Conservation (phyloP, 2,113 vertebrate genomes). For the Tamias sibiricus region DNA sequence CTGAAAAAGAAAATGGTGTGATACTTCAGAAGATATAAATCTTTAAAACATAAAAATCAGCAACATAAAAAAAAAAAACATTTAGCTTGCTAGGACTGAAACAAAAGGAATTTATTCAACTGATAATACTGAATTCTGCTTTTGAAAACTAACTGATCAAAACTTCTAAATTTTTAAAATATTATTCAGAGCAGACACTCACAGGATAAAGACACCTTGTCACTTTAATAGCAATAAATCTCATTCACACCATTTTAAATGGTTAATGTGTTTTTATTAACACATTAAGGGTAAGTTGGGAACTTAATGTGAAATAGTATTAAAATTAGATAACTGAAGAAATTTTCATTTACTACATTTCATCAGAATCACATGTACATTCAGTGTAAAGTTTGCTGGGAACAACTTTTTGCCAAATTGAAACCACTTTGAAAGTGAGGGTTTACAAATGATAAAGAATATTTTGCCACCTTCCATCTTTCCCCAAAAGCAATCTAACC, state of each 20-base stretch:
- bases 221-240: neutral
- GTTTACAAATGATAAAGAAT: slow-evolving; percentile 15
- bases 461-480: neutral
- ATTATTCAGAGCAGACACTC: neutral
- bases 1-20: neutral
- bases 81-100: neutral
- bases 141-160: slow-evolving; percentile 27
- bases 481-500: neutral
- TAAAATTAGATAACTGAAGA: slow-evolving; percentile 23
- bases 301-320: slow-evolving; percentile 22
- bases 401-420: neutral
- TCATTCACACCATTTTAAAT: slow-evolving; percentile 20
- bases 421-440: neutral
- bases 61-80: slow-evolving; percentile 13
- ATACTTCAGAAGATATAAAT: neutral
- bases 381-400: neutral
- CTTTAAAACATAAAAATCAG: slow-evolving; percentile 23
- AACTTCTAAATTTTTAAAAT: slow-evolving; percentile 22
- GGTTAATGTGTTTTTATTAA: neutral
- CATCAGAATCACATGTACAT: neutral
- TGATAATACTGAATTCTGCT: neutral
- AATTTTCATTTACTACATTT: slow-evolving; percentile 11
- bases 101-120: neutral
- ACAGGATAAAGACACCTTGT: slow-evolving; percentile 3
- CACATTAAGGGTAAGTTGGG: neutral